These are phyloP conservation scores for Boloria selene DNA, from an alignment of 2,888 invertebrate species.

Conservation along the genomic window DNA sequence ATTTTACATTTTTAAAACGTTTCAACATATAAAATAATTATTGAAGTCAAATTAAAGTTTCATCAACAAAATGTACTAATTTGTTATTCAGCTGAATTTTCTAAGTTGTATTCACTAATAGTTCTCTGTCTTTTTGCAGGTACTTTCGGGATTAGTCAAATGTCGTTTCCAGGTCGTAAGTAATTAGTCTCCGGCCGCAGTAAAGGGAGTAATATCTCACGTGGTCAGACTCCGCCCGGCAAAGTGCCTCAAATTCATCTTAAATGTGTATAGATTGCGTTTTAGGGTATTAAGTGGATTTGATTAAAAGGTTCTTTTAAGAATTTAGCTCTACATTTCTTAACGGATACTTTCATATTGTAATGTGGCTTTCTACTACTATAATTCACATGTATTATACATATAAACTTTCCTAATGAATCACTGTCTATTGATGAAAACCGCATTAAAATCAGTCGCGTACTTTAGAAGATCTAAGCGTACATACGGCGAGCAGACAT, in stretches of 20 bases:
- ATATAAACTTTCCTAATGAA: too few relatives aligned
- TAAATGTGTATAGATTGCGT: conserved; percentile 10
- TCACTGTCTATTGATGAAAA: too few relatives aligned
- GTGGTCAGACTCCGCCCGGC: conserved; percentile 14
- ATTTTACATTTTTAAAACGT: too few relatives aligned
- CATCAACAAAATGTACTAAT: too few relatives aligned
- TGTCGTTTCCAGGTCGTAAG: conserved; percentile 12
- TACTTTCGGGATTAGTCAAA: conserved; percentile 3
- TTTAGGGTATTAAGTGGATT: not conserved
- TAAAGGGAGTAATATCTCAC: conserved; percentile 22
- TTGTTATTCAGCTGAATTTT: not conserved
- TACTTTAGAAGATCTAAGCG: too few relatives aligned
- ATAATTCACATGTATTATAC: too few relatives aligned
- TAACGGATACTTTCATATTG: too few relatives aligned
- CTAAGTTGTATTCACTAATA: not conserved
- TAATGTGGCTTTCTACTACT: too few relatives aligned
- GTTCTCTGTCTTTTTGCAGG: conserved; percentile 14
- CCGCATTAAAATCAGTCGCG: too few relatives aligned
- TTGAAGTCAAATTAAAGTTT: too few relatives aligned
- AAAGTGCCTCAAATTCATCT: conserved; percentile 22
- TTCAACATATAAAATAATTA: too few relatives aligned
- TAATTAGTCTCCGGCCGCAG: conserved; percentile 16
- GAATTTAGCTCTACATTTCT: not conserved
- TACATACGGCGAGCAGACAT: too few relatives aligned
- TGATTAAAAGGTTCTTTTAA: conserved; percentile 1